Conservation (phyloP, 1,140 invertebrate genomes). For the Bathynomus jamesi region DNA sequence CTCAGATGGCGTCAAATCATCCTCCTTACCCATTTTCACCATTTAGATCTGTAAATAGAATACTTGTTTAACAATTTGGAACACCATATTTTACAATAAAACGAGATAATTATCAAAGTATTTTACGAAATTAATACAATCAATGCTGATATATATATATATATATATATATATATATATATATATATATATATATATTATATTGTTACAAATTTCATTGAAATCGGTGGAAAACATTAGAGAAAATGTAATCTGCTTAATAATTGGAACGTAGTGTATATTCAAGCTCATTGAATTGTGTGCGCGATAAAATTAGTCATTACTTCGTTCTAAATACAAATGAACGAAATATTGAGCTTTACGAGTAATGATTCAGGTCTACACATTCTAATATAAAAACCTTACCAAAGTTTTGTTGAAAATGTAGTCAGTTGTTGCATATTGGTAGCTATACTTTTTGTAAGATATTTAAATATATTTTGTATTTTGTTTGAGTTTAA, state of each 20-base stretch:
- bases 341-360: neutral
- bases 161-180: neutral
- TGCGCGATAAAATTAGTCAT: neutral
- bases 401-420: too few relatives aligned
- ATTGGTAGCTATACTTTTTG: neutral
- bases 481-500: neutral
- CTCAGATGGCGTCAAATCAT: too few relatives aligned
- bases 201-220: neutral
- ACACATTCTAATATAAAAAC: neutral
- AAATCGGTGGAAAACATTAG: too few relatives aligned
- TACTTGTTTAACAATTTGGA: too few relatives aligned
- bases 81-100: too few relatives aligned
- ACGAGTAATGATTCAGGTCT: neutral
- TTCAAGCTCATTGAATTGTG: neutral
- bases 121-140: neutral
- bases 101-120: neutral
- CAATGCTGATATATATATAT: neutral
- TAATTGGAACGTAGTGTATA: neutral
- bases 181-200: neutral
- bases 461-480: neutral
- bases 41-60: too few relatives aligned
- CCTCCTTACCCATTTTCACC: too few relatives aligned
- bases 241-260: too few relatives aligned
- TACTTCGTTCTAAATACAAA: neutral
- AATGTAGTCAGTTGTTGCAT: neutral